Conservation (phyloP, 2,113 vertebrate genomes). For the Cygnus atratus region DNA sequence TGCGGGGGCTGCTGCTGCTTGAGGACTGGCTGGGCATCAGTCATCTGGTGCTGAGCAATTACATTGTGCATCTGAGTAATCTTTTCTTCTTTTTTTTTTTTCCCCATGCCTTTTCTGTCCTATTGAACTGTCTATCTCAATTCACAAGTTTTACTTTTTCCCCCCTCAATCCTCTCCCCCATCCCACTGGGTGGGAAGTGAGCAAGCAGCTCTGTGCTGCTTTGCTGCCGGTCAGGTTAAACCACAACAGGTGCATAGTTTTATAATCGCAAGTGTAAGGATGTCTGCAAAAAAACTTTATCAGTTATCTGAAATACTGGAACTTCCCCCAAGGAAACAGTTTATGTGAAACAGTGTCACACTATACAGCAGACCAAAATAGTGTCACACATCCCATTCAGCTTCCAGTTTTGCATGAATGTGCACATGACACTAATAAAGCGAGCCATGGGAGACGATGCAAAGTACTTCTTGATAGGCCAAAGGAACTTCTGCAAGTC, state of each 20-base stretch:
- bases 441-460: accelerated
- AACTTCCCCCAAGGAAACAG: neutral
- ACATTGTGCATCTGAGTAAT: neutral
- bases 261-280: neutral
- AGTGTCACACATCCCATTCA: neutral
- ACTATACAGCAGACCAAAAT: neutral
- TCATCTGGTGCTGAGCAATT: neutral
- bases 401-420: neutral
- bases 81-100: neutral
- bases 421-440: neutral
- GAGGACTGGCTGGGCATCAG: neutral
- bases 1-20: neutral
- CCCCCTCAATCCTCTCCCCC: neutral
- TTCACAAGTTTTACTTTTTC: neutral
- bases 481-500: neutral
- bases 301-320: neutral
- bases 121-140: neutral
- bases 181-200: neutral
- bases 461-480: neutral
- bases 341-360: neutral
- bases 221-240: neutral
- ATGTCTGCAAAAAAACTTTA: neutral
- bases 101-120: neutral
- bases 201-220: neutral
- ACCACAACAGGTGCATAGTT: neutral